phyloP scores from a whole-genome alignment of 2,113 vertebrate species.

The Oryzias melastigma region DNA sequence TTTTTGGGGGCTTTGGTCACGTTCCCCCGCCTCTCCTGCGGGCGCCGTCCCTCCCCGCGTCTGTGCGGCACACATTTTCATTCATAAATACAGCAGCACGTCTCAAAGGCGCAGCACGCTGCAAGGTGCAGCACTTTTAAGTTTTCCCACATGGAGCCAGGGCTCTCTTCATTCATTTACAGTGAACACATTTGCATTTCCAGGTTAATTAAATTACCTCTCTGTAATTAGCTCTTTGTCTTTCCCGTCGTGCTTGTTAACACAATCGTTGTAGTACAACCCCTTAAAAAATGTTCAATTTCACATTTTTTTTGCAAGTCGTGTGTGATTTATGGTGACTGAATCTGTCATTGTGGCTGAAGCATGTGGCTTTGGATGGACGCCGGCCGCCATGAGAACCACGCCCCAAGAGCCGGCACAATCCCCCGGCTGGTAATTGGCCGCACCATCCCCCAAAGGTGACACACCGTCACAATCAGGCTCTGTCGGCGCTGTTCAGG shows the following conservation, averaged over 20 bases:
- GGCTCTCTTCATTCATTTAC: conserved; percentile 18
- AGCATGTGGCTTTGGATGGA: conserved; percentile 61
- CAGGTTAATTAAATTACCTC: conserved; percentile 36
- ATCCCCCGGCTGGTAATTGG: conserved; percentile 47
- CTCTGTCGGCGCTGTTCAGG: conserved; percentile 57
- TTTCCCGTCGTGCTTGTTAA: conserved; percentile 34
- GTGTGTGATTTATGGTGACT: too few relatives aligned
- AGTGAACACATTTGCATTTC: conserved; percentile 41
- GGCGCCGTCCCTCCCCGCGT: conserved; percentile 21
- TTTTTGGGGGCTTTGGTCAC: conserved; percentile 45
- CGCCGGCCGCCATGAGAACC: conserved; percentile 61
- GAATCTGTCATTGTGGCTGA: conserved; percentile 3
- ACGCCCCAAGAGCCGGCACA: conserved; percentile 65
- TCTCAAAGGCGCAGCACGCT: conserved; percentile 26
- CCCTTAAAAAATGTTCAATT: neutral
- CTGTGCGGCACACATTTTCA: conserved; percentile 57
- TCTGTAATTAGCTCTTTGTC: conserved; percentile 31
- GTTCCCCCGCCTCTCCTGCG: conserved; percentile 35
- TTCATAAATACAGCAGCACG: conserved; percentile 61
- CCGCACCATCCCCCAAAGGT: conserved; percentile 47
- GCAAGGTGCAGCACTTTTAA: conserved; percentile 24
- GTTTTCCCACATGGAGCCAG: neutral
- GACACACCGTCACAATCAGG: conserved; percentile 57
- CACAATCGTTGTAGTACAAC: conserved; percentile 24
- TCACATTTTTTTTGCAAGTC: too few relatives aligned